Evolutionary conservation across 2,797 vertebrate species (phyloP), one percentile per base, ranked within the genome.

Genomic region (Acanthopagrus latus): DNA sequence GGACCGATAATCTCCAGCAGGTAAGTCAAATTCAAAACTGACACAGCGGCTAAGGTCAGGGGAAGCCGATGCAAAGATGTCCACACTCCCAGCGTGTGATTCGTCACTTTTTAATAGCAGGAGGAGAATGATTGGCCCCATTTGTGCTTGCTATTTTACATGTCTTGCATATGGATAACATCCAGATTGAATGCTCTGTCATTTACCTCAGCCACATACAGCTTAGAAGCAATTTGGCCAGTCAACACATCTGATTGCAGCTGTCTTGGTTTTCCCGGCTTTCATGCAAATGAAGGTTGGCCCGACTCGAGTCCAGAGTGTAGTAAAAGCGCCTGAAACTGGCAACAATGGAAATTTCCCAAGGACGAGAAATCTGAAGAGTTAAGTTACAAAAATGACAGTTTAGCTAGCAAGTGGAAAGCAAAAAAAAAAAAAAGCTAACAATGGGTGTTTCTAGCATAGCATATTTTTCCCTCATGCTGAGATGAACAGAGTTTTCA

Each of bases 21-120:
- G 38, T 38, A 38, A 38, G 38, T 10, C 7, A 38, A 38, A 38
- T 38, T 38, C 38, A 38, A 38, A 38, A 38, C 9, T 38, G 38
- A 38, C 10, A 10, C 7, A 38, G 38, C 7, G 33, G 33, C 33
- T 33, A 33, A 33, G 43, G 21, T 55, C 20, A 46, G 50, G 12
- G 5, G 25, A 51, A 43, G 20, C 57, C 44, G n/a, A 68, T 33
- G 11, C 11, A 66, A 47, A 20, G 23, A 50, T 41, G 18, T 12
- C n/a, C 21, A 33, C 5, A 29, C 47, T 44, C 20, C 55, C 5
- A 44, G 54, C 63, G 20, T 50, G 20, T 23, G 29, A 51, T 51
- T 17, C 18, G 57, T 51, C 17, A 25, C 5, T 44, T 58, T 50
- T 46, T 43, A 58, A 52, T 38, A 71, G 67, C 54, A 52, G 33